Base-by-base conservation (phyloP, 2,797 vertebrate genomes). In the Malurus splendens region DNA sequence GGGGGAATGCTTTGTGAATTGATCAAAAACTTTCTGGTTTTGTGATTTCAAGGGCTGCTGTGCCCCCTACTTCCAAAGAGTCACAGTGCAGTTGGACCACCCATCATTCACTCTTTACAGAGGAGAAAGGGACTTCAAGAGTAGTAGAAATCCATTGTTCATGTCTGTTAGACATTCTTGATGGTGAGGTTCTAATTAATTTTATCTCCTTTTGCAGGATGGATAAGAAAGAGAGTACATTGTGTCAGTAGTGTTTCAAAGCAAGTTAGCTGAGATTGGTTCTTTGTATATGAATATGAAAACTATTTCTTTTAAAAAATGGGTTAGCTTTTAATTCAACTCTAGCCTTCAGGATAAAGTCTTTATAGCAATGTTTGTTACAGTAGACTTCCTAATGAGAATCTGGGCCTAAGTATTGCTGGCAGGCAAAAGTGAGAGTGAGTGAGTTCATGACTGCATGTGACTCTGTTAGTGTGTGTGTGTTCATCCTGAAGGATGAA, bases 21-120 rank as follows among this genome's bases (percentile, higher is more conserved):
- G 8, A 73, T 66, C 23, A 71, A 54, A 82, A 82, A 56, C 56
- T 66, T 64, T 28, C 30, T 71, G 65, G 24, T 67, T 93, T 88
- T 92, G 57, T 91, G 54, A 65, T 78, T 91, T 82, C 32, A 39
- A 68, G 75, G 84, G 64, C 75, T 93, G 75, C 56, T 70, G 51
- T 93, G 80, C 80, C 65, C 59, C 80, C 56, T 92, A 2, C 67
- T 79, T 86, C 81, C 57, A 68, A 39, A 57, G 67, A 84, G 32
- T 41, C 72, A 61, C 41, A 44, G 30, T 82, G 65, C 61, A 61
- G 6, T 55, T 89, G 61, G 81, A 86, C 90, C 75, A 67, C 65
- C 71, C 81, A 51, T 88, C 23, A 16, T 18, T 87, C 1, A 4
- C 18, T 79, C 60, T 67, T 78, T 74, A 18, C 14, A 56, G n/a